Conservation (phyloP, 2,888 invertebrate species). For the Melinaea marsaeus region DNA sequence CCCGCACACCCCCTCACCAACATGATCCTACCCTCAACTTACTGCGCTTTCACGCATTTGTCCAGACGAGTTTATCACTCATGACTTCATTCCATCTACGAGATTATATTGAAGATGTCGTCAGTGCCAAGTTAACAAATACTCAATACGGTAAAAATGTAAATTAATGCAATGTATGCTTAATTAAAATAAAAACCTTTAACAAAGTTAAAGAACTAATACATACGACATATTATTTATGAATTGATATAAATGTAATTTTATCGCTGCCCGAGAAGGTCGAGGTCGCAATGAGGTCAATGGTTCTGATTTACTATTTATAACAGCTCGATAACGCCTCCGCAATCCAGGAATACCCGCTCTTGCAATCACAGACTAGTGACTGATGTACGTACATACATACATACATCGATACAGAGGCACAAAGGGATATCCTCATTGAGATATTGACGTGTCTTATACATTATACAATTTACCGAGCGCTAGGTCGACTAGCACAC, state of each 20-base stretch:
- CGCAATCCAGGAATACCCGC: not conserved
- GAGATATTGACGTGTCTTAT: conserved; percentile 6
- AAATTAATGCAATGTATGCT: too few relatives aligned
- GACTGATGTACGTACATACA: too few relatives aligned
- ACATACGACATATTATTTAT: not conserved
- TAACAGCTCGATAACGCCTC: conserved; percentile 17
- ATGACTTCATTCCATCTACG: conserved; percentile 9
- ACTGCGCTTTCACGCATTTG: conserved; percentile 35
- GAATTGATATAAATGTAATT: not conserved
- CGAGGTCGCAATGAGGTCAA: conserved; percentile 22
- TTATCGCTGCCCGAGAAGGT: conserved; percentile 9
- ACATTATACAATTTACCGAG: not conserved
- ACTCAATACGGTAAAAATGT: not conserved
- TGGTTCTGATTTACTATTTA: conserved; percentile 14
- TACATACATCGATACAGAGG: conserved; percentile 1
- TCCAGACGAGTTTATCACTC: conserved; percentile 29
- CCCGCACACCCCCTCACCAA: conserved; percentile 70
- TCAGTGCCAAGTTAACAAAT: conserved; percentile 24
- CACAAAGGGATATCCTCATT: conserved; percentile 30
- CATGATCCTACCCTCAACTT: conserved; percentile 61
- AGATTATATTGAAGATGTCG: conserved; percentile 3
- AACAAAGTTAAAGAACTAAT: too few relatives aligned
- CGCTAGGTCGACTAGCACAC: too few relatives aligned
- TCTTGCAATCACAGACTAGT: conserved; percentile 2
- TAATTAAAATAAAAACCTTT: too few relatives aligned